A percentile compares a stretch with the other conserved stretches of the same genome.
Conservation (phyloP, 2,797 vertebrate genomes). For the Gallinago solitaria region DNA sequence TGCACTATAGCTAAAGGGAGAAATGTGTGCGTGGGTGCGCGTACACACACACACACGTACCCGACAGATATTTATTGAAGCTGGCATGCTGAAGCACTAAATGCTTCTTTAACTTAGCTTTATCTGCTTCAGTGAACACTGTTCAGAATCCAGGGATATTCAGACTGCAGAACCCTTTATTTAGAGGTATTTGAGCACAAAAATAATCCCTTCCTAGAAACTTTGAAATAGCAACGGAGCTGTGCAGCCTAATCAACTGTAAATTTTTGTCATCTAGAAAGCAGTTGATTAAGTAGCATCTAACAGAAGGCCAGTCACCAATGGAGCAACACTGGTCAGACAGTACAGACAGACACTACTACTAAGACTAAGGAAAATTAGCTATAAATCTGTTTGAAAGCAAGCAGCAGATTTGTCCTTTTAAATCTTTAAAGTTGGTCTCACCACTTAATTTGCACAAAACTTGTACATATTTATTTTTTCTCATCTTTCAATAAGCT, state of each 20-base stretch:
- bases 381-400: slow-evolving; percentile 21
- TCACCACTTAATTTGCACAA: neutral
- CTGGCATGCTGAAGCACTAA: slow-evolving; percentile 69
- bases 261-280: slow-evolving; percentile 68
- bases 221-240: slow-evolving; percentile 62
- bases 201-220: slow-evolving; percentile 74
- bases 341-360: neutral
- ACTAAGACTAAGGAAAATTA: slow-evolving; percentile 4
- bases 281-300: slow-evolving; percentile 45
- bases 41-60: neutral
- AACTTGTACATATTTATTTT: neutral
- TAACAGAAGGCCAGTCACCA: slow-evolving; percentile 1
- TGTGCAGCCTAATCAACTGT: slow-evolving; percentile 72
- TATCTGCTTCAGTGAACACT: slow-evolving; percentile 74
- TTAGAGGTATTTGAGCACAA: slow-evolving; percentile 69
- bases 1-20: neutral
- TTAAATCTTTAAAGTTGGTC: neutral
- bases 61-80: slow-evolving; percentile 59
- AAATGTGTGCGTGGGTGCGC: neutral
- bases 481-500: neutral
- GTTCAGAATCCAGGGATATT: slow-evolving; percentile 63
- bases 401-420: neutral
- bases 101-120: slow-evolving; percentile 77
- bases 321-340: neutral
- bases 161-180: slow-evolving; percentile 62